Base-by-base conservation (phyloP, 2,113 vertebrate species). In the Eretmochelys imbricata region DNA sequence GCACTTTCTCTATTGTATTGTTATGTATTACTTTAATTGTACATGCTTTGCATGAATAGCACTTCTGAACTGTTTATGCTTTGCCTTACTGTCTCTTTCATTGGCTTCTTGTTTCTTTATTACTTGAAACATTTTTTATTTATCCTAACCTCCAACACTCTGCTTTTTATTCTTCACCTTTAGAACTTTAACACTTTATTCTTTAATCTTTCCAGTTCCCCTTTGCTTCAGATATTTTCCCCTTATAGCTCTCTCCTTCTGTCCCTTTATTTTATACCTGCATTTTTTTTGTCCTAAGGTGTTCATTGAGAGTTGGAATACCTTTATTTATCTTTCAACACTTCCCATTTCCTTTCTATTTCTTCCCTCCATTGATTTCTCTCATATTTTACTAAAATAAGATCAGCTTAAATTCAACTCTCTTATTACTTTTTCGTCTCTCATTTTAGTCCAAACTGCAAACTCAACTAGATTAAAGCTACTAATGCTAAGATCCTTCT, bases 241-340 rank as follows among this genome's bases (percentile, higher is more conserved):
- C 48, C 31, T 91, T 89, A 95, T 20, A 89, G 42, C 84, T 91
- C 59, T 90, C 82, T 87, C 65, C 88, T 91, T 94, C 92, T 94
- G 93, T 85, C 50, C 62, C 54, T 89, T 87, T 87, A 93, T 93
- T 96, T 97, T 97, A 91, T 84, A 85, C 88, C 91, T 90, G 49
- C 14, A 50, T 48, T 29, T 57, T 90, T 90, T 90, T 13, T 10
- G 42, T 80, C 54, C 17, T 35, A 79, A 25, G 80, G 50, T 82
- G 93, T 76, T 97, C 86, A 84, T 76, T 79, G 31, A 46, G 50
- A 85, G 88, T 88, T 90, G n/a, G 95, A 97, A 88, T 82, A 90
- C 53, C 27, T 89, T 91, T 48, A 96, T 97, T 93, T 94, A 93
- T 96, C 87, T 94, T 96, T 94, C 84, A 97, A 46, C 27, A 83